These are phyloP conservation scores for Sturnus vulgaris DNA, from an alignment of 2,113 vertebrate genomes.

Conservation along the genomic window DNA sequence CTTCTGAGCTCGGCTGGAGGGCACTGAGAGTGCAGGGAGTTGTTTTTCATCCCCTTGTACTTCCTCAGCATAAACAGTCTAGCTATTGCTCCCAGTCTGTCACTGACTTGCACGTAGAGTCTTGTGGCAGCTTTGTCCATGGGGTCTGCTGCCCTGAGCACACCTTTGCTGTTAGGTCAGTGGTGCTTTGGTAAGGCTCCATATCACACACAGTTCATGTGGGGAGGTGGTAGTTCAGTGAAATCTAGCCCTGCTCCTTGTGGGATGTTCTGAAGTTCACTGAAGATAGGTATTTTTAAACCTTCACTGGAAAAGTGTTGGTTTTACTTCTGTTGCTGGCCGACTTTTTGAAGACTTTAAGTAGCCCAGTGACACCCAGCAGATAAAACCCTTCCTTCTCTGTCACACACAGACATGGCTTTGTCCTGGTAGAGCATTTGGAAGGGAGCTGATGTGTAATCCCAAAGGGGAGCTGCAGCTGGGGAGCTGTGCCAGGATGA, in stretches of 20 bases:
- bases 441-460: neutral
- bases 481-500: neutral
- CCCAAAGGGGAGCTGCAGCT: neutral
- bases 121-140: neutral
- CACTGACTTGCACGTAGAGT: accelerated
- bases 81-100: neutral
- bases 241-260: neutral
- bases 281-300: neutral
- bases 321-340: neutral
- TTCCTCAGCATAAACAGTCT: neutral
- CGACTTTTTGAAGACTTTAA: neutral
- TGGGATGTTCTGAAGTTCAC: neutral
- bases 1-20: neutral
- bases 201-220: neutral
- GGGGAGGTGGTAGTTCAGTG: accelerated
- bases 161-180: neutral
- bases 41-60: neutral
- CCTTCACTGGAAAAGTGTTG: neutral
- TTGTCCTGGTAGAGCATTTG: neutral
- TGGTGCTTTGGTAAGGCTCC: neutral
- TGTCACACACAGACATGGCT: neutral
- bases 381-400: neutral
- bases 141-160: neutral
- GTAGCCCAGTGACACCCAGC: too few species aligned
- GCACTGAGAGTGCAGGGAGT: neutral